phyloP scores from a whole-genome alignment of 1,140 invertebrate genomes.

The Lethocerus indicus region DNA sequence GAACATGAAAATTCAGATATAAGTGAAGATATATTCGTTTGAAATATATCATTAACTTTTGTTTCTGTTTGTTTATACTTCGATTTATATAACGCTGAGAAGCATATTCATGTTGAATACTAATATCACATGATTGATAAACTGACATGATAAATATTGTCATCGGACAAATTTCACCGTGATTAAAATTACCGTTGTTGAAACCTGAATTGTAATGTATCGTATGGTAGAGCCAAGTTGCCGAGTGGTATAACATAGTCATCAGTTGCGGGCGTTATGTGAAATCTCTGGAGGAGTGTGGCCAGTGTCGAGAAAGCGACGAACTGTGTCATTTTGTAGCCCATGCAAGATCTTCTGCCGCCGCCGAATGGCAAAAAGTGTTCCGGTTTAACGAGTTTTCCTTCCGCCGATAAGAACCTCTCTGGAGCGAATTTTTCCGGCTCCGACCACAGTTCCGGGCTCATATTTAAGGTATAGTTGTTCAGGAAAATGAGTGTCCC shows the following conservation, averaged over 20 bases:
- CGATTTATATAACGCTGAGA: no score
- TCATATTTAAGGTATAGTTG: conserved; percentile 69
- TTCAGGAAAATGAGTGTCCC: conserved; percentile 76
- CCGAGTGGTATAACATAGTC: conserved; percentile 19
- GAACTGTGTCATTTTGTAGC: conserved; percentile 64
- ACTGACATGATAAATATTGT: no score
- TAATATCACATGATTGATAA: no score
- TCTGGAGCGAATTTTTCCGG: conserved; percentile 53
- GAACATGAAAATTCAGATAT: no score
- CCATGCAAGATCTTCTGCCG: conserved; percentile 72
- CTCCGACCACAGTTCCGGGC: conserved; percentile 49
- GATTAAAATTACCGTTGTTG: conserved; percentile 7
- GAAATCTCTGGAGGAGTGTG: conserved; percentile 34
- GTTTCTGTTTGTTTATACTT: no score
- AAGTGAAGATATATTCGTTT: no score
- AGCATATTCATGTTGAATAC: no score
- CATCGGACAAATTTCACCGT: no score
- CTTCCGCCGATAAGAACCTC: conserved; percentile 42
- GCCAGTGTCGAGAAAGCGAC: conserved; percentile 54
- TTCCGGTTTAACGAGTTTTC: conserved; percentile 28
- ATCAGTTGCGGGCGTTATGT: conserved; percentile 13
- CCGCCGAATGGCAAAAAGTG: conserved; percentile 78
- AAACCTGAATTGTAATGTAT: conserved; percentile 19
- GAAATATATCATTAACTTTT: no score
- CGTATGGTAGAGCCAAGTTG: conserved; percentile 20